phyloP scores from a whole-genome alignment of 2,797 vertebrate species.

The Phoxinus dragarum region DNA sequence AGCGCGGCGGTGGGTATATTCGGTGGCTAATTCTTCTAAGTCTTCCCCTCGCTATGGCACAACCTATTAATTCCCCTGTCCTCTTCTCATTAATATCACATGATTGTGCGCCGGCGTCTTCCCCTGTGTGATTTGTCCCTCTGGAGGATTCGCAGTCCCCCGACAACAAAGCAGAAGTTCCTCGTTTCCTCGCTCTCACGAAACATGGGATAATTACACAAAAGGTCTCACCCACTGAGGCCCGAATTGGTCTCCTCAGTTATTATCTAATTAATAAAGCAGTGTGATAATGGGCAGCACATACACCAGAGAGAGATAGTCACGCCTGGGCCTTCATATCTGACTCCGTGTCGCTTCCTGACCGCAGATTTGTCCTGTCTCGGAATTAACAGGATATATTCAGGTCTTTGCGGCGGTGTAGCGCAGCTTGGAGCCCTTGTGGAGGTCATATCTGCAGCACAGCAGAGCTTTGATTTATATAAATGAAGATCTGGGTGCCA shows the following conservation, averaged over 20 bases:
- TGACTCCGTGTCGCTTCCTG: not conserved
- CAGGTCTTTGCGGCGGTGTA: constrained; percentile 35
- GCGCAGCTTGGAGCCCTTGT: constrained; percentile 53
- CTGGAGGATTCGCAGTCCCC: constrained; percentile 40
- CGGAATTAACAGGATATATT: constrained; percentile 9
- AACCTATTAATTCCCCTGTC: constrained; percentile 47
- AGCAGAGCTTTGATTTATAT: constrained; percentile 60
- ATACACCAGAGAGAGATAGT: constrained; percentile 13
- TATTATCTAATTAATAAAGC: constrained; percentile 58
- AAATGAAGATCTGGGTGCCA: constrained; percentile 60
- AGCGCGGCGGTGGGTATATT: constrained; percentile 23
- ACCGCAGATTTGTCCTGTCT: constrained; percentile 34
- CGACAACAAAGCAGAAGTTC: not conserved
- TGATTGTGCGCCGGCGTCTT: constrained; percentile 29
- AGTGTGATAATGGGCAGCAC: constrained; percentile 3
- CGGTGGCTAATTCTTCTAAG: constrained; percentile 38
- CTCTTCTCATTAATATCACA: constrained; percentile 60
- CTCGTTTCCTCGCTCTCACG: not conserved
- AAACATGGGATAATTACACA: constrained; percentile 42
- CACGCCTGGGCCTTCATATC: constrained; percentile 1
- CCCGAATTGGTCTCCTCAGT: constrained; percentile 29
- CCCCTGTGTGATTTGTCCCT: constrained; percentile 41
- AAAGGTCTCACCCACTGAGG: constrained; percentile 51
- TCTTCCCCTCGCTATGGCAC: constrained; percentile 22
- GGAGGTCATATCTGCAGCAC: constrained; percentile 60